phyloP scores from a whole-genome alignment of 1,140 invertebrate species.

The Drosophila repleta region DNA sequence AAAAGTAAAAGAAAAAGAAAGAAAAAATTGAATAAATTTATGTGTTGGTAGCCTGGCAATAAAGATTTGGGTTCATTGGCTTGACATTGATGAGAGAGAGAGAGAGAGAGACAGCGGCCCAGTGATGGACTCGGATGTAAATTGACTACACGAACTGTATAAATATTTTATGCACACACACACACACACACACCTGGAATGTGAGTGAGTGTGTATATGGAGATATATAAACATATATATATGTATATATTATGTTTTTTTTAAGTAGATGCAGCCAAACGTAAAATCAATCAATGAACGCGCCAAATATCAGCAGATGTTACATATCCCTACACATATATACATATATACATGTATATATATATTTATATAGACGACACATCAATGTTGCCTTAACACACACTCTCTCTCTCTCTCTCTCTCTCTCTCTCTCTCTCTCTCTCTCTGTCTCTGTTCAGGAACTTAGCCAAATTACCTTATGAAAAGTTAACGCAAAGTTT shows the following conservation, averaged over 20 bases:
- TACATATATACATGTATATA: constrained; percentile 3
- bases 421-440: not conserved
- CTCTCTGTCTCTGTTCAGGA: not conserved
- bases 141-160: constrained; percentile 76
- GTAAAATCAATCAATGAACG: constrained; percentile 75
- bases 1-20: no score
- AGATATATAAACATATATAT: constrained; percentile 14
- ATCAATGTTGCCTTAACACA: not conserved
- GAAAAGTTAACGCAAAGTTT: constrained; percentile 47
- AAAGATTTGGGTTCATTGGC: constrained; percentile 78
- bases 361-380: not conserved
- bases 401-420: constrained; percentile 1
- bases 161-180: constrained; percentile 61
- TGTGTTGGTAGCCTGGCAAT: constrained; percentile 58
- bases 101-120: constrained; percentile 61
- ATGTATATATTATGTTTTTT: constrained; percentile 34
- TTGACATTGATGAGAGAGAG: constrained; percentile 77
- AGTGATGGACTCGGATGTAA: constrained; percentile 71
- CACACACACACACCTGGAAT: constrained; percentile 30
- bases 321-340: constrained; percentile 44
- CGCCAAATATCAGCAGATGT: constrained; percentile 76
- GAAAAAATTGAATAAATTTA: constrained; percentile 41
- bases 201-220: not conserved
- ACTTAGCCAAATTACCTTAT: constrained; percentile 31
- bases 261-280: constrained; percentile 72